phyloP scores from a whole-genome alignment of 2,888 invertebrate genomes.

The Chalcosyrphus nemorum region DNA sequence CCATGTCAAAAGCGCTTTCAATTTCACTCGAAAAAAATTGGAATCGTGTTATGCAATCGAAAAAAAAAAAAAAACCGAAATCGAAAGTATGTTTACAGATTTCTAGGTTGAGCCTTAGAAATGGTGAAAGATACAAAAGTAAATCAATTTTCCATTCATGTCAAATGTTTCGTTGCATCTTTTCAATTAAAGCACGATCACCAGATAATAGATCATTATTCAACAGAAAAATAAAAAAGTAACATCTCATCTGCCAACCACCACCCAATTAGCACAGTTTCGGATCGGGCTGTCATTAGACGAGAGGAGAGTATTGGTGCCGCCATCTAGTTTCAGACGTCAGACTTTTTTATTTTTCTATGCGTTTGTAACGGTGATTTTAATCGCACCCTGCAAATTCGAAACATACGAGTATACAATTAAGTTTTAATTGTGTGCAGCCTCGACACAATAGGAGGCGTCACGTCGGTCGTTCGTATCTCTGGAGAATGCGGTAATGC shows the following conservation, averaged over 20 bases:
- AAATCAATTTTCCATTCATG: not conserved
- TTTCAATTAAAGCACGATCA: slow-evolving; percentile 52
- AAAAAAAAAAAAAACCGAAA: too few species aligned
- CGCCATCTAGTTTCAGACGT: slow-evolving; percentile 27
- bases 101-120: not conserved
- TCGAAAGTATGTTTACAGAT: not conserved
- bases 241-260: slow-evolving; percentile 27
- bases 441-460: slow-evolving; percentile 47
- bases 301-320: too few species aligned
- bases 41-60: not conserved
- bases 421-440: slow-evolving; percentile 60
- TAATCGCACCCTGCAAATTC: slow-evolving; percentile 34
- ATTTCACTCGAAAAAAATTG: not conserved
- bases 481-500: slow-evolving; percentile 49
- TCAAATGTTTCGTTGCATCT: not conserved
- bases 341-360: slow-evolving; percentile 1
- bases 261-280: slow-evolving; percentile 55
- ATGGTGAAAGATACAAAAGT: too few species aligned
- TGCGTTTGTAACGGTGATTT: slow-evolving; percentile 6
- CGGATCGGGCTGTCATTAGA: too few species aligned
- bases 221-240: not conserved
- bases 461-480: not conserved
- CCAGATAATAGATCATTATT: slow-evolving; percentile 46
- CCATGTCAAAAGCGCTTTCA: not conserved
- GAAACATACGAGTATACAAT: slow-evolving; percentile 51